phyloP scores from a whole-genome alignment of 2,797 vertebrate species.

The Pseudochirops cupreus region DNA sequence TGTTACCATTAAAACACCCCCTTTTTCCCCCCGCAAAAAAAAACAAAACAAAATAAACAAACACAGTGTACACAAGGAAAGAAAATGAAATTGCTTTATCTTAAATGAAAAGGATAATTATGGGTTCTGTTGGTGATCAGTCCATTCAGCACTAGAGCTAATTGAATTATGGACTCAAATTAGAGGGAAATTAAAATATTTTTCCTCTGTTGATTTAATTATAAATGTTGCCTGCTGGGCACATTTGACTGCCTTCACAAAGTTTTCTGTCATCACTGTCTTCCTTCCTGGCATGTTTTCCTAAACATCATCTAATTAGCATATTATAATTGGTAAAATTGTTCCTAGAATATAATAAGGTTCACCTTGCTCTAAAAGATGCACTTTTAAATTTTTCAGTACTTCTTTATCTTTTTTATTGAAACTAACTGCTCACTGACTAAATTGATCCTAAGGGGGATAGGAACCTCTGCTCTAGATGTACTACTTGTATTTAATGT shows the following conservation, averaged over 20 bases:
- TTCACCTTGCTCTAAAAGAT: not conserved
- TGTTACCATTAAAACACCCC: not conserved
- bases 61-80: constrained; percentile 33
- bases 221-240: constrained; percentile 58
- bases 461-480: not conserved
- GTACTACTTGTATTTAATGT: constrained; percentile 42
- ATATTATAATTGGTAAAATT: constrained; percentile 40
- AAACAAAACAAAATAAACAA: no score
- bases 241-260: constrained; percentile 68
- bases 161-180: constrained; percentile 72
- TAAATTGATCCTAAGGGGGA: not conserved
- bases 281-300: constrained; percentile 47
- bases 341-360: constrained; percentile 28
- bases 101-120: constrained; percentile 62
- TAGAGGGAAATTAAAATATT: constrained; percentile 68
- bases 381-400: not conserved
- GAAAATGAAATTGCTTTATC: constrained; percentile 49
- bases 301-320: constrained; percentile 11
- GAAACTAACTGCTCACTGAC: constrained; percentile 14
- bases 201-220: constrained; percentile 72
- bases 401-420: constrained; percentile 22
- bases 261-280: constrained; percentile 70
- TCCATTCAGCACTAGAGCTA: constrained; percentile 70
- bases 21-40: not conserved
- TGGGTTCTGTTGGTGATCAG: constrained; percentile 69